These are phyloP conservation scores for Rhyacichthys aspro DNA, from an alignment of 2,797 vertebrate species.

Conservation along the genomic window DNA sequence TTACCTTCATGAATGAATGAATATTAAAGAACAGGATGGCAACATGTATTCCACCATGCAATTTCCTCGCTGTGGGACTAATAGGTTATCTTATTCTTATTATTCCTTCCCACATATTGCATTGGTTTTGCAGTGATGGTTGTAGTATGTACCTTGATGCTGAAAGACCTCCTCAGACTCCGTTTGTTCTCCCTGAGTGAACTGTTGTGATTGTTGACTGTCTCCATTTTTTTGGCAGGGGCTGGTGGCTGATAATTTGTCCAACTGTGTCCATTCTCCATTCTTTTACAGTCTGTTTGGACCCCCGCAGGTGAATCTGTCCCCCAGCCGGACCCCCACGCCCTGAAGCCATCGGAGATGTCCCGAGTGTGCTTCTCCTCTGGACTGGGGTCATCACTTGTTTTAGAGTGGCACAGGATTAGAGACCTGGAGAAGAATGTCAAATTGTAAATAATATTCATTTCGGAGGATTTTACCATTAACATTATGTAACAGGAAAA, in stretches of 20 bases:
- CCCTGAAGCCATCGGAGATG: slow-evolving; percentile 59
- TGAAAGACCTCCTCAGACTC: slow-evolving; percentile 79
- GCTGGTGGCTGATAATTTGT: slow-evolving; percentile 48
- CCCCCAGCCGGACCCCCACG: slow-evolving; percentile 42
- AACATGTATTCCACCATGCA: too few species aligned
- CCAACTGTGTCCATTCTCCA: slow-evolving; percentile 51
- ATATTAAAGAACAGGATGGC: too few species aligned
- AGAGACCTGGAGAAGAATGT: slow-evolving; percentile 85
- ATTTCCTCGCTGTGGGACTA: too few species aligned
- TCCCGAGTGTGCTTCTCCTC: slow-evolving; percentile 79
- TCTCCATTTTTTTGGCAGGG: slow-evolving; percentile 22
- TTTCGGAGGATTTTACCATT: background rate
- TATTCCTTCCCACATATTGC: too few species aligned
- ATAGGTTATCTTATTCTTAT: too few species aligned
- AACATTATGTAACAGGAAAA: slow-evolving; percentile 5
- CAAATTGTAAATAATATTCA: too few species aligned
- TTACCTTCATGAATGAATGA: too few species aligned
- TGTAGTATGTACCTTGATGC: slow-evolving; percentile 83
- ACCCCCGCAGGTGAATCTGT: background rate
- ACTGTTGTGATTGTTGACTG: slow-evolving; percentile 18
- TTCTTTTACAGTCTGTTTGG: slow-evolving; percentile 7
- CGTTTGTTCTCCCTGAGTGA: slow-evolving; percentile 70
- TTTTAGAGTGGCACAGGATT: slow-evolving; percentile 87
- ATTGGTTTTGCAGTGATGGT: background rate
- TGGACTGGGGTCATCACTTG: slow-evolving; percentile 82